These are phyloP conservation scores for Pedionomus torquatus DNA, from an alignment of 2,113 vertebrate genomes.

Conservation along the genomic window DNA sequence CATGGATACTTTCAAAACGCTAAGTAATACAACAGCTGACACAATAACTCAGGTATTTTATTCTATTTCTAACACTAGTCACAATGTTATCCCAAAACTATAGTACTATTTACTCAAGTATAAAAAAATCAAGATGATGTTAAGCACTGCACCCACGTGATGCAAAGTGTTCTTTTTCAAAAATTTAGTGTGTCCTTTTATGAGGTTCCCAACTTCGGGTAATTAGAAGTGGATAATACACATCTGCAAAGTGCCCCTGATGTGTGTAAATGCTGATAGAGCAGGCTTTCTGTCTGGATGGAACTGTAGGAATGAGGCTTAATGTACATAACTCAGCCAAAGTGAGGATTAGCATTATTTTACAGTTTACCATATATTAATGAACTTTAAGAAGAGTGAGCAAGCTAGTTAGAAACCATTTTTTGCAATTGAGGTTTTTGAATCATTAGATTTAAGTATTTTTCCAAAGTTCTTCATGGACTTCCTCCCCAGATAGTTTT, in stretches of 20 bases:
- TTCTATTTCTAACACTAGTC: neutral
- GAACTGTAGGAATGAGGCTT: neutral
- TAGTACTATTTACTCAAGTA: neutral
- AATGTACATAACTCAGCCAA: neutral
- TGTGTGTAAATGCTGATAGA: neutral
- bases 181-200: neutral
- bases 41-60: neutral
- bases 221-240: neutral
- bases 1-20: neutral
- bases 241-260: neutral
- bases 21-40: neutral
- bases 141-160: accelerated
- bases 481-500: neutral
- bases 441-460: neutral
- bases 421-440: neutral
- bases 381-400: neutral
- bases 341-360: neutral
- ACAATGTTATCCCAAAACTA: neutral
- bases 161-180: neutral
- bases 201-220: neutral
- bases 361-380: neutral
- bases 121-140: neutral
- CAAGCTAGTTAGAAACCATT: neutral
- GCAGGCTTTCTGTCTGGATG: neutral
- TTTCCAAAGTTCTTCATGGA: neutral